These are phyloP conservation scores for Mya arenaria DNA, from an alignment of 1,140 invertebrate genomes.

Conservation along the genomic window DNA sequence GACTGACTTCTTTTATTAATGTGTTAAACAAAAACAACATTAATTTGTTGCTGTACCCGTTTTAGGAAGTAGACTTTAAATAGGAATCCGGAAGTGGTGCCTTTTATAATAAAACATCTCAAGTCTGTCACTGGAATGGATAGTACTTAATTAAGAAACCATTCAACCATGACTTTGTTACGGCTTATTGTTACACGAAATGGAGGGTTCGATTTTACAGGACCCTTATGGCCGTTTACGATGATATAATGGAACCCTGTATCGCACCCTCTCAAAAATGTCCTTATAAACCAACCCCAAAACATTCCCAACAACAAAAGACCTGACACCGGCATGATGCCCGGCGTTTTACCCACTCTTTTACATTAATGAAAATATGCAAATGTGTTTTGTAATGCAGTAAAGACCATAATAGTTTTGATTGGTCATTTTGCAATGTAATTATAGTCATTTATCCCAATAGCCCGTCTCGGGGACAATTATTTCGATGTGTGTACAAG, in stretches of 20 bases:
- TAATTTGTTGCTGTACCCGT: too few relatives aligned
- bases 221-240: not conserved
- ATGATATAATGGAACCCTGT: constrained; percentile 31
- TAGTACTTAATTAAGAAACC: not conserved
- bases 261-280: constrained; percentile 15
- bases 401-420: constrained; percentile 49
- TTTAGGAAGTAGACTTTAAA: too few relatives aligned
- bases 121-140: not conserved
- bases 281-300: constrained; percentile 31
- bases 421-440: constrained; percentile 58
- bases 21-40: too few relatives aligned
- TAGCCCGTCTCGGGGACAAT: constrained; percentile 45
- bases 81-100: not conserved
- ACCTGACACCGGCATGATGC: constrained; percentile 48
- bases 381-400: constrained; percentile 59
- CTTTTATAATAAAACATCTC: not conserved
- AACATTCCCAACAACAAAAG: constrained; percentile 29
- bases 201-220: not conserved
- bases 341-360: constrained; percentile 23
- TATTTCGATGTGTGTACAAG: constrained; percentile 56
- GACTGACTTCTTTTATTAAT: too few relatives aligned
- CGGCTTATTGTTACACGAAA: not conserved
- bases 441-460: constrained; percentile 56
- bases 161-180: not conserved
- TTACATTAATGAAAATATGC: constrained; percentile 59